Conservation (phyloP, 30 jellyfish, hydroid and myxozoan genomes). For the Cassiopea andromeda region DNA sequence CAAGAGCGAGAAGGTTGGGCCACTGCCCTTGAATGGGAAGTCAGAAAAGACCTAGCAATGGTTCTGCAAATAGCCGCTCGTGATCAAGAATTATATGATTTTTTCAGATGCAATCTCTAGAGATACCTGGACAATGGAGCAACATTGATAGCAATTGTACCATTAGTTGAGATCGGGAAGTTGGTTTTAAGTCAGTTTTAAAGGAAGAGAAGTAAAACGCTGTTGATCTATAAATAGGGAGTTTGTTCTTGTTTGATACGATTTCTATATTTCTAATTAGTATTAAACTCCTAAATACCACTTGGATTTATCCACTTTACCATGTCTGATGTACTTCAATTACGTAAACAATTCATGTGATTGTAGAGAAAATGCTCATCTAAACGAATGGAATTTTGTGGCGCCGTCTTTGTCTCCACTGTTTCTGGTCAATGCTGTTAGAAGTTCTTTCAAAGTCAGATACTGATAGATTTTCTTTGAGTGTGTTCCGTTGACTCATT, state of each 20-base stretch:
- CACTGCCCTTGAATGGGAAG: too few species aligned
- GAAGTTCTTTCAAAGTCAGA: not conserved
- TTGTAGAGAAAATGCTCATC: constrained; percentile 5
- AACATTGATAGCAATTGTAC: too few species aligned
- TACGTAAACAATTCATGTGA: not conserved
- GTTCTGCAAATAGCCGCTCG: too few species aligned
- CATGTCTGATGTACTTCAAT: not conserved
- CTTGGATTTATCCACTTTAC: not conserved
- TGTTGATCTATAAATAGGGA: not conserved
- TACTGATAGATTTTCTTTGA: not conserved
- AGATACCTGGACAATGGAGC: too few species aligned
- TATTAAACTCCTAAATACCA: not conserved
- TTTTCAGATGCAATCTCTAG: too few species aligned
- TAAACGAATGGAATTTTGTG: constrained; percentile 4
- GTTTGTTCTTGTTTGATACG: not conserved
- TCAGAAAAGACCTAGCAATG: too few species aligned
- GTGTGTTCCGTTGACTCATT: not conserved
- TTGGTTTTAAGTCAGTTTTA: too few species aligned
- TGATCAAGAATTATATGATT: too few species aligned
- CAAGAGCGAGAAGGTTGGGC: too few species aligned
- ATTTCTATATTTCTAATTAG: not conserved
- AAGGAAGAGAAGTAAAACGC: not conserved
- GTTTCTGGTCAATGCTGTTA: not conserved
- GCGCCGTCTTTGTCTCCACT: constrained; percentile 29
- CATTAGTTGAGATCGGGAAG: too few species aligned